phyloP scores from a whole-genome alignment of 1,140 invertebrate species.

The Heliconius hermathena region DNA sequence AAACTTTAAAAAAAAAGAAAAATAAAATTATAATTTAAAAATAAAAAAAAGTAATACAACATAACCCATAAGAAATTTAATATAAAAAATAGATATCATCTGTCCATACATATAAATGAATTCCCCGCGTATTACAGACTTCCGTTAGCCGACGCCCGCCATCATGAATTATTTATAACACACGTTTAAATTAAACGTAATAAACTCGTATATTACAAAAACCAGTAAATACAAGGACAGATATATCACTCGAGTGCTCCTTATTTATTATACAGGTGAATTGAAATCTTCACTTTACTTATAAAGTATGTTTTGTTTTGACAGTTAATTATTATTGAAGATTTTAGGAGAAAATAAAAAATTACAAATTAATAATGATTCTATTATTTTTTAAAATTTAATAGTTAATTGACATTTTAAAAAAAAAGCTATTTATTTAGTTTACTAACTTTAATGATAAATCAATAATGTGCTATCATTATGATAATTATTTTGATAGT shows the following conservation, averaged over 20 bases:
- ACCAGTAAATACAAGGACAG: slow-evolving; percentile 9
- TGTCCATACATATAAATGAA: background rate
- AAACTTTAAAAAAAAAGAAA: too few relatives aligned
- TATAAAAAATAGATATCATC: background rate
- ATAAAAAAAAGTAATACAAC: background rate
- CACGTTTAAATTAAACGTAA: background rate
- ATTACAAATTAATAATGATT: too few relatives aligned
- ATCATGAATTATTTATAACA: slow-evolving; percentile 10
- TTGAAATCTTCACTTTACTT: background rate
- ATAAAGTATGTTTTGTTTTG: too few relatives aligned
- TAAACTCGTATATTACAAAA: slow-evolving; percentile 10
- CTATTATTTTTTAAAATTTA: too few relatives aligned
- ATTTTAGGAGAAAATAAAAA: too few relatives aligned
- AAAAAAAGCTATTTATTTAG: too few relatives aligned
- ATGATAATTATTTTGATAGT: too few relatives aligned
- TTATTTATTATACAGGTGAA: background rate
- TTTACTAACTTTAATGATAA: too few relatives aligned
- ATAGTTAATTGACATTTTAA: too few relatives aligned
- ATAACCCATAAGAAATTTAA: background rate
- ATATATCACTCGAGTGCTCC: background rate
- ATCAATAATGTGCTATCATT: too few relatives aligned
- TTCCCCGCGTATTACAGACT: background rate
- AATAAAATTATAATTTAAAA: too few relatives aligned
- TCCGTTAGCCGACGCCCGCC: slow-evolving; percentile 6
- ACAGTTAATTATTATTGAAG: too few relatives aligned